Percentiles rank a stretch among this genome's conserved stretches.
These are phyloP conservation scores for Galerucella calmariensis DNA, from an alignment of 2,888 invertebrate genomes.

Conservation along the genomic window DNA sequence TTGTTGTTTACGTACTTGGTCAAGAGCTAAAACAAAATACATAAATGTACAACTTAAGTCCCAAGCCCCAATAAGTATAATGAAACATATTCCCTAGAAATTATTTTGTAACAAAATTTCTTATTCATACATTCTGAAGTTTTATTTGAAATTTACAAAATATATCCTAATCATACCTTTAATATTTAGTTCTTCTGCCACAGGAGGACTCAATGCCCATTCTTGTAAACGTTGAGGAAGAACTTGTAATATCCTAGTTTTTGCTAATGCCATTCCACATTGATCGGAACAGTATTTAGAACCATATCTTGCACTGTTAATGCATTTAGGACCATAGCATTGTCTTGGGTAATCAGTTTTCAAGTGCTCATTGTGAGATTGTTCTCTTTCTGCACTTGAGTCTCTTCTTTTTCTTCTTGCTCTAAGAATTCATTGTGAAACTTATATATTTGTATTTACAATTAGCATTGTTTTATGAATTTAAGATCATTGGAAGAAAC, in stretches of 20 bases:
- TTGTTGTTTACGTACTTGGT: conserved; percentile 79
- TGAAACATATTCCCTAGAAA: no score
- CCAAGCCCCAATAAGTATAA: no score
- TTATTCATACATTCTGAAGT: background rate
- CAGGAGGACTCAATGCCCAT: conserved; percentile 88
- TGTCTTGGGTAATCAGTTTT: conserved; percentile 77
- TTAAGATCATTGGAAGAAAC: background rate
- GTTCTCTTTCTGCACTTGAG: conserved; percentile 63
- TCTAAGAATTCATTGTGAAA: conserved; percentile 50
- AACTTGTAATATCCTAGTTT: conserved; percentile 84
- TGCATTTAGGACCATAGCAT: conserved; percentile 93
- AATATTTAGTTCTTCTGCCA: conserved; percentile 83
- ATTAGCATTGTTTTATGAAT: background rate
- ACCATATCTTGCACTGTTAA: conserved; percentile 76
- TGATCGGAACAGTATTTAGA: conserved; percentile 95
- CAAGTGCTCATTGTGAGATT: conserved; percentile 67
- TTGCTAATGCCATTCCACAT: conserved; percentile 91
- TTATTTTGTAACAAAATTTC: no score
- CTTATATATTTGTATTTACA: background rate
- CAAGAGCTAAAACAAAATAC: conserved; percentile 54
- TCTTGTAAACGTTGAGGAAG: conserved; percentile 81
- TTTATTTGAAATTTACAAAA: background rate
- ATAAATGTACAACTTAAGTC: no score
- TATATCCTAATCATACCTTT: conserved; percentile 51
- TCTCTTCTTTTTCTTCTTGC: conserved; percentile 59